phyloP scores from a whole-genome alignment of 1,140 invertebrate genomes.

The Achatina immaculata region DNA sequence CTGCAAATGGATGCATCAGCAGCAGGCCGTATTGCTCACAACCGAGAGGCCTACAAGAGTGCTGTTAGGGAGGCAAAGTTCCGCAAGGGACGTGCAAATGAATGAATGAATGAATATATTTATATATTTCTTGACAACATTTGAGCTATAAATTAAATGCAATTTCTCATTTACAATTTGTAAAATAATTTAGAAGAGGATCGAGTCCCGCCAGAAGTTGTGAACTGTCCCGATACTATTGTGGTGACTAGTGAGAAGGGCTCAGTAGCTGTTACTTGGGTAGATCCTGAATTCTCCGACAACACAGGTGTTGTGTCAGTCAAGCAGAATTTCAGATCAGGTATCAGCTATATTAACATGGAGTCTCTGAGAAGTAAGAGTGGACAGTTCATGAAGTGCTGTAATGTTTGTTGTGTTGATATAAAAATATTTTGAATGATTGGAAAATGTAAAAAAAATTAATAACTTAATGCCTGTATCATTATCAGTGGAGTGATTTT shows the following conservation, averaged over 20 bases:
- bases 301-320: slow-evolving; percentile 48
- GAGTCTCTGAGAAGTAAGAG: neutral
- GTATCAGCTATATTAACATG: slow-evolving; percentile 34
- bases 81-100: no score
- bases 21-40: no score
- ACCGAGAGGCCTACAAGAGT: no score
- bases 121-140: no score
- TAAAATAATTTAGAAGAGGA: slow-evolving; percentile 36
- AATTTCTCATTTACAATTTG: no score
- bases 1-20: no score
- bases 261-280: slow-evolving; percentile 49
- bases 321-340: slow-evolving; percentile 54
- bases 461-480: neutral
- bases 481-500: neutral
- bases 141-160: no score
- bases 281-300: slow-evolving; percentile 52
- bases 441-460: neutral
- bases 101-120: no score
- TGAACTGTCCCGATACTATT: slow-evolving; percentile 46
- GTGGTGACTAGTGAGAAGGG: slow-evolving; percentile 38
- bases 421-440: neutral
- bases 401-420: neutral
- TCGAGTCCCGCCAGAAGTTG: slow-evolving; percentile 46
- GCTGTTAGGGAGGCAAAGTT: no score
- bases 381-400: neutral